Evolutionary conservation across 2,888 invertebrate species (phyloP).

Genomic region (Resseliella maxima): DNA sequence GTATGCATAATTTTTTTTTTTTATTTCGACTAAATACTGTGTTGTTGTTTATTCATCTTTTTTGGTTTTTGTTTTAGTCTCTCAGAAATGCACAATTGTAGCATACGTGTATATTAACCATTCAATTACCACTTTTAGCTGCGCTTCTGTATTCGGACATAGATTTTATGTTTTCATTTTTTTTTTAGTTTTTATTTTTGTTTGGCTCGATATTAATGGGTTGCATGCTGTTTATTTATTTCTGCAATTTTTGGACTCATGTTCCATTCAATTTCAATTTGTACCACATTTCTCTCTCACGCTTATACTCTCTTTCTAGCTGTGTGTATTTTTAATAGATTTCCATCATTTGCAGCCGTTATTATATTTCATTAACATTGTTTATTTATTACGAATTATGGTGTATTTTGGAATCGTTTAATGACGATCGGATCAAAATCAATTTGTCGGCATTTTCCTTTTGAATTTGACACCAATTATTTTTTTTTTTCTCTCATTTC

Average conservation of each 20-base stretch:
- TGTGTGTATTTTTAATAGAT: neutral
- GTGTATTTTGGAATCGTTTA: neutral
- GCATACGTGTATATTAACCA: slow-evolving; percentile 20
- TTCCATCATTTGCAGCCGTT: slow-evolving; percentile 8
- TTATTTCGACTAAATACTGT: neutral
- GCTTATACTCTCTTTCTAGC: too few species aligned
- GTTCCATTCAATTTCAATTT: slow-evolving; percentile 47
- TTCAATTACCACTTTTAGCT: neutral
- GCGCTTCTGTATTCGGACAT: slow-evolving; percentile 5
- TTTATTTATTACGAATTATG: neutral
- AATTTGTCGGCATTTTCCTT: slow-evolving; percentile 1
- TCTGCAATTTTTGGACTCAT: neutral
- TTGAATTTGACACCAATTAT: neutral
- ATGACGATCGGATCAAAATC: neutral
- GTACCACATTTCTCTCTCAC: neutral
- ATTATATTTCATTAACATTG: neutral
- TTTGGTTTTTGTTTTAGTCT: neutral
- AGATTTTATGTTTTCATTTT: neutral
- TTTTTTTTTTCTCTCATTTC: too few species aligned
- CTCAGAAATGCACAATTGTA: neutral
- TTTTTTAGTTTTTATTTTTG: neutral
- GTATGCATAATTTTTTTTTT: slow-evolving; percentile 32
- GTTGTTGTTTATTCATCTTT: neutral
- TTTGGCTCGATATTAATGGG: slow-evolving; percentile 28
- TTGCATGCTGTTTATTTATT: neutral